phyloP scores from a whole-genome alignment of 23 tunicate species.

The Botrylloides violaceus region DNA sequence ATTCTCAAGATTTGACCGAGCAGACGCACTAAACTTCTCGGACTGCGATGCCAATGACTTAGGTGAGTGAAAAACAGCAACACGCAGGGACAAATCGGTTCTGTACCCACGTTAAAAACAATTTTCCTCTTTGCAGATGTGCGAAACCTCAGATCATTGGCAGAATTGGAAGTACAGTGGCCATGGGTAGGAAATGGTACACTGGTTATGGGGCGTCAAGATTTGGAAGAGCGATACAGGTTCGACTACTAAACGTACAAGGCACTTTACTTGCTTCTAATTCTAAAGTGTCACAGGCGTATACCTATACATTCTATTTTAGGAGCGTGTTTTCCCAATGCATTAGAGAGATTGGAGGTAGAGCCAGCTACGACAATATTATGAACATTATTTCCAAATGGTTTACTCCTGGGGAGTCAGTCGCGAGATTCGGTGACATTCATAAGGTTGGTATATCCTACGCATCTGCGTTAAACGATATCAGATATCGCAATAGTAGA shows the following conservation, averaged over 20 bases:
- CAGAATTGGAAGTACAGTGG: constrained; percentile 66
- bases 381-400: neutral
- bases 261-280: no score
- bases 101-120: no score
- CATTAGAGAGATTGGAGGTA: neutral
- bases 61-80: no score
- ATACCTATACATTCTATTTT: no score
- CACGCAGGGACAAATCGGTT: no score
- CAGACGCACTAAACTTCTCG: constrained; percentile 23
- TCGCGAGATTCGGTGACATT: neutral
- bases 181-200: constrained; percentile 56
- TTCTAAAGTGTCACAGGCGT: no score
- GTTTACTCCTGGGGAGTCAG: neutral
- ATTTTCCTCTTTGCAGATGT: constrained; percentile 51
- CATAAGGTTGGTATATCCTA: neutral
- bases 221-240: constrained; percentile 44
- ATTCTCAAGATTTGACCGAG: constrained; percentile 31
- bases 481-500: no score
- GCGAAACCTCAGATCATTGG: constrained; percentile 19
- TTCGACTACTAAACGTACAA: no score
- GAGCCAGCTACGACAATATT: neutral
- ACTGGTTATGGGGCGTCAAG: constrained; percentile 69
- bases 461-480: no score
- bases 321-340: neutral
- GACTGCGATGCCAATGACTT: constrained; percentile 29